phyloP scores from a whole-genome alignment of 64 coral and sea anemone species.

The Montipora efflorescens region DNA sequence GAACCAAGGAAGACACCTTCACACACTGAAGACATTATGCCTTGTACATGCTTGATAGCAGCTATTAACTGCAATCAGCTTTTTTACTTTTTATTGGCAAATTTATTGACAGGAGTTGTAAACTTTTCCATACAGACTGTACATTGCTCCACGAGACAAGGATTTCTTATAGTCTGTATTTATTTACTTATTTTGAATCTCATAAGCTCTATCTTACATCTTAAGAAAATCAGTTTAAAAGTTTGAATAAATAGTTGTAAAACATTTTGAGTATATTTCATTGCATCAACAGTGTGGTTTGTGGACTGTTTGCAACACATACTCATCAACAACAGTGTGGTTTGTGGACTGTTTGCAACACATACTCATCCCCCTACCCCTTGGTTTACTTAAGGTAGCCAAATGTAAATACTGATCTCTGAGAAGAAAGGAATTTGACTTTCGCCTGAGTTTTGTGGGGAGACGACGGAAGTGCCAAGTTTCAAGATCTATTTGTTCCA shows the following conservation, averaged over 20 bases:
- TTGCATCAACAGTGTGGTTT: no score
- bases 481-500: no score
- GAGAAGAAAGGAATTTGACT: no score
- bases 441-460: no score
- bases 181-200: conserved; percentile 72
- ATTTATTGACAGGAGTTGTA: conserved; percentile 73
- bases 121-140: conserved; percentile 80
- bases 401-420: no score
- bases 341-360: no score
- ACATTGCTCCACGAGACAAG: conserved; percentile 34
- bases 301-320: no score
- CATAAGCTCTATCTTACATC: conserved; percentile 54
- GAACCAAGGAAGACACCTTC: conserved; percentile 4
- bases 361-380: no score
- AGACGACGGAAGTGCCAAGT: no score
- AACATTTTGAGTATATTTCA: not conserved
- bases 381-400: no score
- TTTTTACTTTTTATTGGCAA: conserved; percentile 79
- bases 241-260: conserved; percentile 2
- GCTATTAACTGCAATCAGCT: conserved; percentile 87
- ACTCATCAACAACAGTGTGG: no score
- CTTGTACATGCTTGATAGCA: conserved; percentile 72
- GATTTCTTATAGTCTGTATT: conserved; percentile 64
- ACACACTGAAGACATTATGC: conserved; percentile 7
- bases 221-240: conserved; percentile 50